These are phyloP conservation scores for Heliconius charithonia DNA, from an alignment of 2,888 invertebrate species.

Conservation along the genomic window DNA sequence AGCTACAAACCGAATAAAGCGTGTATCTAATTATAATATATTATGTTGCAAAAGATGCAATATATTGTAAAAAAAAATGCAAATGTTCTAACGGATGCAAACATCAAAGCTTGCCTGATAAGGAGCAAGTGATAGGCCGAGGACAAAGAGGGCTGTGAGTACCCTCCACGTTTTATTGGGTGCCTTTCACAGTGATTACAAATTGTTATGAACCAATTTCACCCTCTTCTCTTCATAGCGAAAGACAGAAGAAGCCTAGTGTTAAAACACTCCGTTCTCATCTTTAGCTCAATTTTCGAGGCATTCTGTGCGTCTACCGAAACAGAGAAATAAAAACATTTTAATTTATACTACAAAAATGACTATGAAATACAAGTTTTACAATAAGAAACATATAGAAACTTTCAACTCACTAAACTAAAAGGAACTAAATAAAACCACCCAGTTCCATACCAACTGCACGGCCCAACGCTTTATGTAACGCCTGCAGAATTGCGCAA, in stretches of 20 bases:
- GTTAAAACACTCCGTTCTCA: background rate
- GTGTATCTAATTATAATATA: background rate
- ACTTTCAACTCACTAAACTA: background rate
- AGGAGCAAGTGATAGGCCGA: conserved; percentile 23
- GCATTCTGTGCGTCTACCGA: background rate
- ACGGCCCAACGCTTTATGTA: conserved; percentile 27
- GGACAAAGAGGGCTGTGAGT: conserved; percentile 17
- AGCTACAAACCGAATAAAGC: no score
- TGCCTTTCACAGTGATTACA: conserved; percentile 11
- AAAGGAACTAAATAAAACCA: conserved; percentile 3
- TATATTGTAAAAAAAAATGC: conserved; percentile 1
- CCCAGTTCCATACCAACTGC: background rate
- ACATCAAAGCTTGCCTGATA: conserved; percentile 30
- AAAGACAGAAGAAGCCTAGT: no score
- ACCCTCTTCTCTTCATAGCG: background rate
- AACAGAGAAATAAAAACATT: background rate
- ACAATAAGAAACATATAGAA: background rate
- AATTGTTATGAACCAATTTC: background rate
- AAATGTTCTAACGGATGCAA: conserved; percentile 29
- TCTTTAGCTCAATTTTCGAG: background rate
- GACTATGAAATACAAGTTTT: background rate
- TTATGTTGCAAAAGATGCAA: background rate
- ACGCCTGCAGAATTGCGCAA: conserved; percentile 42
- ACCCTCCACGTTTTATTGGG: conserved; percentile 25
- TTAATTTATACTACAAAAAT: background rate